Percentiles rank a stretch among this genome's conserved stretches.
Evolutionary conservation across 2,797 vertebrate species (phyloP).

Genomic region (Morus bassanus): DNA sequence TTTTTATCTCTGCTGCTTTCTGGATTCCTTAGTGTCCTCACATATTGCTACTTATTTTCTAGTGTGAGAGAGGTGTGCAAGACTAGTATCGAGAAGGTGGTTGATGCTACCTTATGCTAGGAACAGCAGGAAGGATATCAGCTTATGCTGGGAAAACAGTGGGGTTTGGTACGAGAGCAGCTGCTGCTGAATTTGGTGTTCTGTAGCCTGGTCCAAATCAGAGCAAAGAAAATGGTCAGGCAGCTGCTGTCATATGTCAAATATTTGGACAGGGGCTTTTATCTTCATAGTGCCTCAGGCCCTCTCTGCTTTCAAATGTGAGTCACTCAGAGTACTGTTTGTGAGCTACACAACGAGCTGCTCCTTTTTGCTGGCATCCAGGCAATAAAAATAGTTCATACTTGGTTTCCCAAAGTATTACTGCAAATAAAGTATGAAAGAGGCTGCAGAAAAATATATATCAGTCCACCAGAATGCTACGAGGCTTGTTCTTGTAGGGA

Average conservation of each 20-base stretch:
- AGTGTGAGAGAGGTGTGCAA: background rate
- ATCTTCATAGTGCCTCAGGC: background rate
- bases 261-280: background rate
- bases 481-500: background rate
- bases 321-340: background rate
- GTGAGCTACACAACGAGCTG: background rate
- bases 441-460: background rate
- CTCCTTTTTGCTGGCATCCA: background rate
- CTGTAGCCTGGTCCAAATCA: background rate
- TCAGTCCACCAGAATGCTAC: background rate
- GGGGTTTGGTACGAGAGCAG: background rate
- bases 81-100: background rate
- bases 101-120: background rate
- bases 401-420: background rate
- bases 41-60: background rate
- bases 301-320: background rate
- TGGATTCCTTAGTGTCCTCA: background rate
- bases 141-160: background rate
- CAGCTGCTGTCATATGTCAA: background rate
- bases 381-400: constrained; percentile 44
- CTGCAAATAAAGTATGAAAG: background rate
- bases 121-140: background rate
- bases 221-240: background rate
- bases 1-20: background rate
- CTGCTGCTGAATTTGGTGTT: background rate